Conservation (phyloP, 2,797 vertebrate species). For the Peromyscus melanophrys region DNA sequence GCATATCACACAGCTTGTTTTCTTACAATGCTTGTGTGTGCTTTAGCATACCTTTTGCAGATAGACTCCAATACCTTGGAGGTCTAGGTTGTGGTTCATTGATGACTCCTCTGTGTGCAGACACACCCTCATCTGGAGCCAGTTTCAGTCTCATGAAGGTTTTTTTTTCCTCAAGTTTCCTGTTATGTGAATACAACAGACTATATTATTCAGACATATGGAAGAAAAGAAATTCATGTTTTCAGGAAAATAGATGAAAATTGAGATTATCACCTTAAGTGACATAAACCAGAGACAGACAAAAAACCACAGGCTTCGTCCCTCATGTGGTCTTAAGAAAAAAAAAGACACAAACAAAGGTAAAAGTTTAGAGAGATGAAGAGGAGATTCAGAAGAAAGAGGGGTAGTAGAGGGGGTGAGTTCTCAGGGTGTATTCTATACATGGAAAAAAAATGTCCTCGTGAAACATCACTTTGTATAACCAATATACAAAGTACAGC, state of each 20-base stretch:
- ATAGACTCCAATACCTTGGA: neutral
- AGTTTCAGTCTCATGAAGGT: neutral
- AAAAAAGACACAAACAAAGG: neutral
- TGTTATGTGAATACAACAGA: neutral
- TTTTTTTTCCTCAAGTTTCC: neutral
- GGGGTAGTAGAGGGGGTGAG: neutral
- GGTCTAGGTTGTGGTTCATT: accelerated
- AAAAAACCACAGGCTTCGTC: neutral
- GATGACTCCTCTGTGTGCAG: neutral
- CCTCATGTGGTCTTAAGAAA: neutral
- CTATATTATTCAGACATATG: neutral
- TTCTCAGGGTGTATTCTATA: neutral
- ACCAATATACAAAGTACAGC: no score
- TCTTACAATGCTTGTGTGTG: neutral
- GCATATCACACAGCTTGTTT: neutral
- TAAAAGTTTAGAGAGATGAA: neutral
- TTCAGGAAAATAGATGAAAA: neutral
- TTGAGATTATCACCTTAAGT: neutral
- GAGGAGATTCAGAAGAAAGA: neutral
- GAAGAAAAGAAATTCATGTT: neutral
- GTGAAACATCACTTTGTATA: neutral
- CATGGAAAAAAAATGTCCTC: no score
- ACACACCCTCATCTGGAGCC: neutral
- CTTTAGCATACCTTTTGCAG: neutral
- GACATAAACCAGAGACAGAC: neutral